These are phyloP conservation scores for Drosophila buzzatii DNA, from an alignment of 2,888 invertebrate genomes.

Conservation along the genomic window DNA sequence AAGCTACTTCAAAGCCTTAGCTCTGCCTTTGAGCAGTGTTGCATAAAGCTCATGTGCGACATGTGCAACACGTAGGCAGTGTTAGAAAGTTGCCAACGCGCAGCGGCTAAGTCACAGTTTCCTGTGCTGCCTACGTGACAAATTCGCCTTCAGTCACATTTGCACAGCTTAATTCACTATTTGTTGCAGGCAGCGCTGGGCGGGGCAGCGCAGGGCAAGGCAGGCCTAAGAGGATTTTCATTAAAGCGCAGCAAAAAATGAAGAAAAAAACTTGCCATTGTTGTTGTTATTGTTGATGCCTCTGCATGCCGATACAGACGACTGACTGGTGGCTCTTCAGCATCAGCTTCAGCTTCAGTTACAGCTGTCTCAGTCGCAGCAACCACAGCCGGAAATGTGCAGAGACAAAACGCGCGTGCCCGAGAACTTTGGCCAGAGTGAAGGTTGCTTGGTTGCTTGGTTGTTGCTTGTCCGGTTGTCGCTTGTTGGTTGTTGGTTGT, in stretches of 20 bases:
- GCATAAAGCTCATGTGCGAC: background rate
- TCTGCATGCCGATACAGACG: constrained; percentile 64
- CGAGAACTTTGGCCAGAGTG: constrained; percentile 44
- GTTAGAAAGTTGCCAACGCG: background rate
- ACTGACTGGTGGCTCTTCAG: constrained; percentile 5
- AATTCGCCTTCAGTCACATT: constrained; percentile 26
- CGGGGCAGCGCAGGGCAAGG: background rate
- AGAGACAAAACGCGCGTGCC: constrained; percentile 60
- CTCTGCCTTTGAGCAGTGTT: background rate
- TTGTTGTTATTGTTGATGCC: constrained; percentile 37
- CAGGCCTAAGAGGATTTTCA: constrained; percentile 76
- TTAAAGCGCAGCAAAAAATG: constrained; percentile 71
- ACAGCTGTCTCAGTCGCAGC: constrained; percentile 17
- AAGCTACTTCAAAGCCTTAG: background rate
- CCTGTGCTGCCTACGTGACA: constrained; percentile 34
- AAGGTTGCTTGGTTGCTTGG: constrained; percentile 7
- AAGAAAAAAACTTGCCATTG: background rate
- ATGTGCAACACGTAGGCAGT: constrained; percentile 2
- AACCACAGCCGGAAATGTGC: constrained; percentile 55
- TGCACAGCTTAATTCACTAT: constrained; percentile 17
- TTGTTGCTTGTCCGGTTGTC: constrained; percentile 12
- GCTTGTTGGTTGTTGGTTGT: constrained; percentile 1
- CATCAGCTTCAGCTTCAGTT: constrained; percentile 5
- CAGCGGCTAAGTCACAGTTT: constrained; percentile 33
- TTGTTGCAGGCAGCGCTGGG: background rate